Percentiles rank a stretch among this genome's conserved stretches.
Conservation (phyloP, 2,888 invertebrate genomes). For the Eucriotettix oculatus region DNA sequence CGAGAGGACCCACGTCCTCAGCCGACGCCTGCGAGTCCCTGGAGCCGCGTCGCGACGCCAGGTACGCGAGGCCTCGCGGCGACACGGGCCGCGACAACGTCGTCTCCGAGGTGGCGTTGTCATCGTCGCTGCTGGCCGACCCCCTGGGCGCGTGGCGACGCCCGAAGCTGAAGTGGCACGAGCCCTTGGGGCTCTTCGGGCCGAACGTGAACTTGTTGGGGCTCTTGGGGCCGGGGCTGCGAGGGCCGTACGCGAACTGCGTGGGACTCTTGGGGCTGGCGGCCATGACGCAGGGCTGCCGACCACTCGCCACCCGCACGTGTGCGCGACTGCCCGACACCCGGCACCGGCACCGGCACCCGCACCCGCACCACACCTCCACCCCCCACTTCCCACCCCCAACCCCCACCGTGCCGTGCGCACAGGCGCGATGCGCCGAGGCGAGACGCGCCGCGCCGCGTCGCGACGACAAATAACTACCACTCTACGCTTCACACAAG, state of each 20-base stretch:
- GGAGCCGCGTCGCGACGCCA: constrained; percentile 74
- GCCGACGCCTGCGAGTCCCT: constrained; percentile 51
- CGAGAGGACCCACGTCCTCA: constrained; percentile 65
- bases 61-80: constrained; percentile 47
- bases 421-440: neutral
- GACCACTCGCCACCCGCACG: neutral
- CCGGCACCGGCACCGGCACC: neutral
- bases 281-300: neutral
- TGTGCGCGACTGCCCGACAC: neutral
- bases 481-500: no score
- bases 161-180: neutral
- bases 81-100: constrained; percentile 44
- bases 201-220: no score
- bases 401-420: neutral
- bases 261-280: neutral
- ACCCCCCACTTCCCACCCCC: neutral
- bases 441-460: neutral
- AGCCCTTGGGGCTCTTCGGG: no score
- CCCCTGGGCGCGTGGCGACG: neutral
- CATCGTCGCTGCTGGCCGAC: constrained; percentile 24
- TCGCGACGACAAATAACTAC: neutral
- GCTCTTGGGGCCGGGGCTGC: neutral
- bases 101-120: constrained; percentile 34
- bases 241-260: neutral
- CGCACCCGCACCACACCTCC: neutral